Base-by-base conservation (phyloP, 2,113 vertebrate species). In the Oenanthe melanoleuca region DNA sequence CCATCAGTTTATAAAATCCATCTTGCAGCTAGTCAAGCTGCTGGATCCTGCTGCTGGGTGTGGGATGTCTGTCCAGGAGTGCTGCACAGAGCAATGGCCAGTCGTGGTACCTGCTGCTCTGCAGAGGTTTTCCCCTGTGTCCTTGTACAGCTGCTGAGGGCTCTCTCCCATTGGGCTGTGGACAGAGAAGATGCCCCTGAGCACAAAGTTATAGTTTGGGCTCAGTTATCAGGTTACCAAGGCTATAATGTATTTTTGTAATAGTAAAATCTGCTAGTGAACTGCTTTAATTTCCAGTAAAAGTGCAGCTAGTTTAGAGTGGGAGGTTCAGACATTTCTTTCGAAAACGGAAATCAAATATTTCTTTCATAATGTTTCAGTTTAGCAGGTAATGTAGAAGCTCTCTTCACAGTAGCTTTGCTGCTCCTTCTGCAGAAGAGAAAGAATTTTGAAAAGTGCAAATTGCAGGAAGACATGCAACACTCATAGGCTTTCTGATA, bases 121-220 rank as follows among this genome's bases (percentile, higher is more conserved):
- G 40, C 5, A 2, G 61, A 16, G 8, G 13, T 52, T 65, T 80
- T 7, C 4, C 6, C 19, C 34, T 38, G 38, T 3, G 2, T 15
- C 26, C 22, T 44, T 2, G 0, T 12, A 34, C 53, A 49, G 2
- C 14, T 45, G 16, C 40, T 72, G 28, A 2, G 2, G 23, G 6
- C 22, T 77, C 22, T 64, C 12, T 78, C 14, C 5, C 5, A 0
- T 3, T 21, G 14, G 10, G 14, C 31, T 82, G 7, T n/a, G 13
- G 53, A 56, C 0, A 0, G 53, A 82, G 37, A 49, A 71, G 24
- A 6, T 74, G 53, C 1, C 57, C 22, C 69, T 16, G 14, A 9
- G 19, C 33, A 34, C 7, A 13, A 5, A 44, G 9, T 29, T 71
- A 34, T 8, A 37, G 14, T 38, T n/a, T 37, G 26, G 38, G 13